Percentiles rank a stretch among this genome's conserved stretches.
Conservation (phyloP, 2,113 vertebrate genomes). For the Panurus biarmicus region DNA sequence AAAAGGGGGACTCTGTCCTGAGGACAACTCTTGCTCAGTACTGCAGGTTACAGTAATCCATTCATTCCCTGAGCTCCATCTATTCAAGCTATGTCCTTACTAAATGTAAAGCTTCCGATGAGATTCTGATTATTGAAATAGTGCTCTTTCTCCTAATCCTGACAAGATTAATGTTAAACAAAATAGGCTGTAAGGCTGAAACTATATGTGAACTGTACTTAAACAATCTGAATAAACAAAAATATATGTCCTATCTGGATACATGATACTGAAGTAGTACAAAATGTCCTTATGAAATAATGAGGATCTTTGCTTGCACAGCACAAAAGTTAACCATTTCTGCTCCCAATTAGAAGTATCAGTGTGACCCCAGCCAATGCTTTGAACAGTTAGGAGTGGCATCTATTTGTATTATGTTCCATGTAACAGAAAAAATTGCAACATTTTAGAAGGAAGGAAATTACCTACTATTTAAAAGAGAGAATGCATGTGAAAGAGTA, state of each 20-base stretch:
- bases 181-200: neutral
- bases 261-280: neutral
- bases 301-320: neutral
- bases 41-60: neutral
- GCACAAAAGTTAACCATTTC: neutral
- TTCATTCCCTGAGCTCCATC: neutral
- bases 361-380: neutral
- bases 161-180: neutral
- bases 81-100: neutral
- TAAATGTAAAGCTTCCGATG: neutral
- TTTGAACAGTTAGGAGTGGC: neutral
- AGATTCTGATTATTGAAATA: neutral
- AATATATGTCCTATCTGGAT: neutral
- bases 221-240: neutral
- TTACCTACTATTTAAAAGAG: neutral
- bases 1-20: neutral
- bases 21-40: neutral
- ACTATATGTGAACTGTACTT: neutral
- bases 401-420: neutral
- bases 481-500: neutral
- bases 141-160: neutral
- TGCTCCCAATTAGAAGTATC: neutral
- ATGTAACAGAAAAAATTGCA: neutral
- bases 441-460: neutral
- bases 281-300: neutral